phyloP scores from a whole-genome alignment of 2,797 vertebrate species.

The Spea hammondii region DNA sequence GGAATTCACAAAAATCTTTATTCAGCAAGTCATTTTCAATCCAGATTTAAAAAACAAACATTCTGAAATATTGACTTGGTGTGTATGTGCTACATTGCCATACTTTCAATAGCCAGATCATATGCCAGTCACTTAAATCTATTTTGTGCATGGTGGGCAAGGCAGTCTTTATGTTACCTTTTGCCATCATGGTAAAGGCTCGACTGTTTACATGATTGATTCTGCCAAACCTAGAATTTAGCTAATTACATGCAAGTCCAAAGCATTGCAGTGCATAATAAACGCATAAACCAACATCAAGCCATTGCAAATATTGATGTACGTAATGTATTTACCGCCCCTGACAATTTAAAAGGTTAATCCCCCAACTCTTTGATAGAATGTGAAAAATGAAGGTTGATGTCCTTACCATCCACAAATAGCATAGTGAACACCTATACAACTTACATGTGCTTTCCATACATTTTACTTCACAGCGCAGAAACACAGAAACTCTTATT shows the following conservation, averaged over 20 bases:
- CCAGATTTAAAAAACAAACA: neutral
- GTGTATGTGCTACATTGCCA: neutral
- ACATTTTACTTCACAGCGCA: conserved; percentile 21
- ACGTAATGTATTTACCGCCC: neutral
- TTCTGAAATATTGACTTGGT: neutral
- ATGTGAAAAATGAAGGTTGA: neutral
- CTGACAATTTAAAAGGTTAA: no score
- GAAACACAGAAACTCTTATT: neutral
- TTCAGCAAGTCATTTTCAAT: neutral
- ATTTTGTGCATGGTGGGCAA: no score
- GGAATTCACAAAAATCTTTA: neutral
- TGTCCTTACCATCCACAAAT: neutral
- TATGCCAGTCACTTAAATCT: no score
- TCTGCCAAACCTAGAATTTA: no score
- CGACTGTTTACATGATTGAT: no score
- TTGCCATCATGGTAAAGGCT: no score
- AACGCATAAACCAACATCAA: no score
- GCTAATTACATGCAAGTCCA: no score
- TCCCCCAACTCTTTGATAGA: neutral
- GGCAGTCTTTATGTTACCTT: no score
- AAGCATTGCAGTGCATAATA: no score
- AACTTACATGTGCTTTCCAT: conserved; percentile 5
- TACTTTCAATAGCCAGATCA: no score
- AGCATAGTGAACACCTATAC: neutral
- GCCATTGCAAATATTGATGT: neutral